Percentiles rank a stretch among this genome's conserved stretches.
Evolutionary conservation across 2,797 vertebrate species (phyloP).

Genomic region (Catostomus latipinnis): DNA sequence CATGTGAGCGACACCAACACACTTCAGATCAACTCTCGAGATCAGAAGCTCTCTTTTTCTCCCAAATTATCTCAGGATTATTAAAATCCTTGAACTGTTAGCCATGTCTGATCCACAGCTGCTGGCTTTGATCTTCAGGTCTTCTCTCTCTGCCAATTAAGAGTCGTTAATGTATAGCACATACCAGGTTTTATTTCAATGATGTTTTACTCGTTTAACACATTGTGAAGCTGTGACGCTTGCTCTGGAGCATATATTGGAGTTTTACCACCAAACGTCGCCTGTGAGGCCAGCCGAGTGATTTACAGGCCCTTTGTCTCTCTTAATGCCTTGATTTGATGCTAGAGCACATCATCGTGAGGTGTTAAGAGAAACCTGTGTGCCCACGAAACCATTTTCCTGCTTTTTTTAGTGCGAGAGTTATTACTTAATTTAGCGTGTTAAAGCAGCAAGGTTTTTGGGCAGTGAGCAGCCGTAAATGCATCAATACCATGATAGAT

Average conservation of each 20-base stretch:
- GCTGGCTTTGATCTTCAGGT: constrained; percentile 27
- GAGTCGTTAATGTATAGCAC: neutral
- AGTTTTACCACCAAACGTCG: neutral
- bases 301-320: constrained; percentile 1
- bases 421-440: constrained; percentile 55
- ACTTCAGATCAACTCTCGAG: neutral
- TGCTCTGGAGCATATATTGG: neutral
- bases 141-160: constrained; percentile 7
- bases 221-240: neutral
- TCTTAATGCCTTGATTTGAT: constrained; percentile 8
- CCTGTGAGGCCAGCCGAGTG: neutral
- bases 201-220: neutral
- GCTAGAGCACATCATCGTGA: constrained; percentile 33
- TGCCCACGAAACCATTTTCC: constrained; percentile 16
- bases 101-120: constrained; percentile 23
- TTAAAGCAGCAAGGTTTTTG: constrained; percentile 6
- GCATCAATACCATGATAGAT: constrained; percentile 49
- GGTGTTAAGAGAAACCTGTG: constrained; percentile 19
- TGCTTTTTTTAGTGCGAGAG: constrained; percentile 41
- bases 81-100: neutral
- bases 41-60: constrained; percentile 20
- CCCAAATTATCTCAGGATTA: constrained; percentile 52
- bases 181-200: neutral
- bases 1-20: neutral
- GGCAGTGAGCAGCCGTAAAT: constrained; percentile 53